Base-by-base conservation (phyloP, 1,140 invertebrate genomes). In the Eriocheir sinensis region DNA sequence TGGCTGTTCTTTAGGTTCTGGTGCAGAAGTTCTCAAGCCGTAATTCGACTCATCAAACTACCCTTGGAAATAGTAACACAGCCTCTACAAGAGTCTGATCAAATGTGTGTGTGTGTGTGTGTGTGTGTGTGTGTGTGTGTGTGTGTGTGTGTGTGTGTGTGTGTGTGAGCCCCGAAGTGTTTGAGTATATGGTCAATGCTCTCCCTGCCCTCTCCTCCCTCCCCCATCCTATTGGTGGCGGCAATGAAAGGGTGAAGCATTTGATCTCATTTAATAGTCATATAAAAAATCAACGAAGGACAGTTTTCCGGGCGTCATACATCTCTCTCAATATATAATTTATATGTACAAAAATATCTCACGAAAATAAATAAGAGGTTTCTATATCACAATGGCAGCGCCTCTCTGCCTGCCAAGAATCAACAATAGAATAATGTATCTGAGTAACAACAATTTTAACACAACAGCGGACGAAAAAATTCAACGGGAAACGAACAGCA, bases 81-180 rank as follows among this genome's bases (percentile, higher is more conserved):
- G n/a, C n/a, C n/a, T n/a, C n/a, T n/a, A n/a, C n/a, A n/a, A n/a
- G n/a, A 8, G 27, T 81, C 79, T 81, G 3, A 6, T 30, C 21
- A 81, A 27, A 6, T 32, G 34, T 81, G 27, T 32, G 6, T 27
- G 79, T 30, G 27, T 27, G 6, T 4, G 34, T 21, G 21, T 80
- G 81, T 17, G 81, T 83, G 30, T 9, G 30, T 32, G 30, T 83
- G 81, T 83, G 81, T 83, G 81, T 83, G 81, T 83, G 81, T 83
- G 81, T 83, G 81, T 21, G 81, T 83, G 81, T 83, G 81, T 83
- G 81, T 83, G 81, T 21, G 81, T 83, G 81, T 80, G 79, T 80
- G 79, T 80, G 79, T 6, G 79, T 80, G 79, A n/a, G 79, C 34
- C 27, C 34, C 27, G n/a, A 32, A 6, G 79, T 80, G 79, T 80